Evolutionary conservation across 1,140 invertebrate genomes (phyloP).

Genomic region (Calycopis cecrops): DNA sequence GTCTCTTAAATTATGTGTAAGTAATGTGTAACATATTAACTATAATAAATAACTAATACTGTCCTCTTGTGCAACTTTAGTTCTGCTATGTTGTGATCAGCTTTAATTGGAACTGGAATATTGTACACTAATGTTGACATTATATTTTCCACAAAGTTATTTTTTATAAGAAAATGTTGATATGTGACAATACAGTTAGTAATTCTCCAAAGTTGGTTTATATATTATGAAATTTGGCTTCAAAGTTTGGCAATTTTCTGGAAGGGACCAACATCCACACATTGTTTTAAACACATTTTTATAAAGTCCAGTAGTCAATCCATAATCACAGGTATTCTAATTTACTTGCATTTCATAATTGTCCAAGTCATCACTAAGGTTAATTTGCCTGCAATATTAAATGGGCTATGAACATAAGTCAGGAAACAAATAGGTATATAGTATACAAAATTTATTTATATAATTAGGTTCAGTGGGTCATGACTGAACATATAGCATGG

Average conservation of each 20-base stretch:
- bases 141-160: slow-evolving; percentile 69
- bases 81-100: slow-evolving; percentile 71
- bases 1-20: slow-evolving; percentile 65
- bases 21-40: slow-evolving; percentile 63
- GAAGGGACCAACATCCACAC: slow-evolving; percentile 68
- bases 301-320: slow-evolving; percentile 39
- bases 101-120: slow-evolving; percentile 71
- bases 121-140: slow-evolving; percentile 54
- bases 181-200: slow-evolving; percentile 70
- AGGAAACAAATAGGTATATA: slow-evolving; percentile 48
- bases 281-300: slow-evolving; percentile 40
- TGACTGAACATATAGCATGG: slow-evolving; percentile 69
- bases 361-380: slow-evolving; percentile 42
- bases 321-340: slow-evolving; percentile 30
- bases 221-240: slow-evolving; percentile 45
- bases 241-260: slow-evolving; percentile 62
- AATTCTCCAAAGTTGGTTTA: slow-evolving; percentile 62
- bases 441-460: slow-evolving; percentile 63
- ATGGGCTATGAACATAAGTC: slow-evolving; percentile 63
- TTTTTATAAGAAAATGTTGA: slow-evolving; percentile 69
- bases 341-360: slow-evolving; percentile 60
- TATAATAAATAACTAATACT: slow-evolving; percentile 58
- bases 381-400: slow-evolving; percentile 45
- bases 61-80: slow-evolving; percentile 70
- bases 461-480: slow-evolving; percentile 64